Base-by-base conservation (phyloP, 2,113 vertebrate species). In the Malurus melanocephalus region DNA sequence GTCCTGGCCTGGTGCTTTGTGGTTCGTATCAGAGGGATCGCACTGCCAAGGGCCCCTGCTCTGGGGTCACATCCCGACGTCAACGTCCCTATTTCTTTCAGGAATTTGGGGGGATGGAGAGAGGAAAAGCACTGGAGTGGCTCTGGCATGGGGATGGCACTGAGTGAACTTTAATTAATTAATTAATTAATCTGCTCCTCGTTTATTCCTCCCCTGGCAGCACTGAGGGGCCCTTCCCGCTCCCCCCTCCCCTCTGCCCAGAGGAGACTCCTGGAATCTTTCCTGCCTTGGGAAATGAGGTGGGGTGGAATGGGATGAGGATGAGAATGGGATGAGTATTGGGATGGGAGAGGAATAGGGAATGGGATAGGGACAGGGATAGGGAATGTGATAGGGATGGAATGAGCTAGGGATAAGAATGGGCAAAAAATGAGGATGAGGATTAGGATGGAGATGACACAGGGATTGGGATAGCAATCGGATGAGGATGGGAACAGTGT, bases 41-140 rank as follows among this genome's bases (percentile, higher is more conserved):
- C 14, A 13, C 62, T 40, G 60, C 16, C 42, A 0, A 16, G n/a
- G 49, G 16, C 6, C 1, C 21, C 42, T 0, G 2, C 61, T 66
- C 74, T 0, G 3, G 15, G 16, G 49, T 69, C 24, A 1, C 76
- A 40, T 27, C 66, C 72, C 11, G 2, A 12, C 13, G 35, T 7
- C 42, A 5, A 7, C 1, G 0, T 11, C 66, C 48, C 59, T 6
- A 2, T 23, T 75, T 65, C 45, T 51, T 53, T 28, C 59, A 21
- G 76, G 67, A 56, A 52, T 45, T 32, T 6, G 13, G 10, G 11
- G 45, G 64, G 2, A 19, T 6, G 26, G 42, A 40, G 14, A 40
- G 14, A 10, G 28, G 17, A 14, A 8, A 80, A 59, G 77, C 30
- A 2, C 21, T 32, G 21, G 59, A 69, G 52, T 14, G 27, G 0